These are phyloP conservation scores for Prorops nasuta DNA, from an alignment of 1,140 invertebrate genomes.

Conservation along the genomic window DNA sequence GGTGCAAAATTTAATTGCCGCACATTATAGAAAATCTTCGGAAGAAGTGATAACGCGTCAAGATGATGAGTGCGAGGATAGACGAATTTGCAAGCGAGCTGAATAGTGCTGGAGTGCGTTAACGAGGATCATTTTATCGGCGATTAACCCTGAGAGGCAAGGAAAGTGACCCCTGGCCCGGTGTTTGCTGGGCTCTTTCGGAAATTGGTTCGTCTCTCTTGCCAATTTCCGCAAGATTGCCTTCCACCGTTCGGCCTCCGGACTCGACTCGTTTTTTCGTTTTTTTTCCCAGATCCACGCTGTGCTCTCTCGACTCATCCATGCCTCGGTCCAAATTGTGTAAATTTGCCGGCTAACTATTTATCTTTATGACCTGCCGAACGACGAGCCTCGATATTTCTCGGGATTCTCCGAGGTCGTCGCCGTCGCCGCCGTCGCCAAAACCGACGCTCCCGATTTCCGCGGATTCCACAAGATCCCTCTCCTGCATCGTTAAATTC, in stretches of 20 bases:
- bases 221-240: constrained; percentile 55
- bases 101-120: constrained; percentile 34
- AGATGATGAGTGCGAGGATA: too few species aligned
- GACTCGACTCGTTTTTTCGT: neutral
- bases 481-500: too few species aligned
- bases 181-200: constrained; percentile 45
- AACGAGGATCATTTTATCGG: constrained; percentile 53
- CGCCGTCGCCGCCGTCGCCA: neutral
- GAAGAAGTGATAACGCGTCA: too few species aligned
- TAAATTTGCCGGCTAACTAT: constrained; percentile 53
- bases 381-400: constrained; percentile 35
- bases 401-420: constrained; percentile 16
- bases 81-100: neutral
- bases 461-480: neutral
- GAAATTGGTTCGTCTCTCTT: constrained; percentile 52
- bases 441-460: neutral
- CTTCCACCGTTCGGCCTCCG: constrained; percentile 3
- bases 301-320: too few species aligned
- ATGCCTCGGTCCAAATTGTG: constrained; percentile 48
- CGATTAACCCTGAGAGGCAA: constrained; percentile 46
- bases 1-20: too few species aligned
- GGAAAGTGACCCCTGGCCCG: constrained; percentile 40
- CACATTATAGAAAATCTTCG: too few species aligned
- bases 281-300: constrained; percentile 28
- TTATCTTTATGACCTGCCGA: constrained; percentile 51